Percentiles rank a stretch among this genome's conserved stretches.
phyloP scores from a whole-genome alignment of 2,113 vertebrate species.

The Strigops habroptila region DNA sequence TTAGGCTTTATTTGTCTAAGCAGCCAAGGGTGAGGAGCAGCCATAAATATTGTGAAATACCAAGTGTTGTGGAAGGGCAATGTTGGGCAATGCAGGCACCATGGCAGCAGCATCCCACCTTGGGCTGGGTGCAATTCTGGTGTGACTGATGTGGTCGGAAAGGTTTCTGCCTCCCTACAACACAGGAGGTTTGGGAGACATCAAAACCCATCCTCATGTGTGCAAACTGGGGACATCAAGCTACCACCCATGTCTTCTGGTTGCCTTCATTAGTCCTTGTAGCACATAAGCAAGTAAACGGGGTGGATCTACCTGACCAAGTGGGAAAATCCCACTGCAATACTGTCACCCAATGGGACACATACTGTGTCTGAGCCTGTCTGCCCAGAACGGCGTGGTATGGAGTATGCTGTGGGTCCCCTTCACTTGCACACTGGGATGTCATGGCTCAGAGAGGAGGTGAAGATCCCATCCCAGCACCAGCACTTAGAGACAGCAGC shows the following conservation, averaged over 20 bases:
- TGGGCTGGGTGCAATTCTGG: neutral
- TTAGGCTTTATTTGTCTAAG: constrained; percentile 67
- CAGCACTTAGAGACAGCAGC: neutral
- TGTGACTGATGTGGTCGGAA: rapidly evolving
- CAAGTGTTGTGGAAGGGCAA: neutral
- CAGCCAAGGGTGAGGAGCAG: neutral
- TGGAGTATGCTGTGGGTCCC: rapidly evolving
- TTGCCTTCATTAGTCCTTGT: neutral
- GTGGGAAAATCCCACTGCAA: neutral
- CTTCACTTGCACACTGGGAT: neutral
- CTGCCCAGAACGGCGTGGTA: neutral
- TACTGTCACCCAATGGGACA: neutral
- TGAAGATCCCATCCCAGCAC: neutral
- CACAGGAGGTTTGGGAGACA: neutral
- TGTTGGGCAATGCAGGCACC: rapidly evolving
- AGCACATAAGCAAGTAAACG: neutral
- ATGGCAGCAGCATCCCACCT: neutral
- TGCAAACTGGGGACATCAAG: neutral
- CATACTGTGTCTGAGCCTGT: neutral
- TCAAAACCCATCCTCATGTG: neutral
- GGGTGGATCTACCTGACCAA: neutral
- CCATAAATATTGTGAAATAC: constrained; percentile 51
- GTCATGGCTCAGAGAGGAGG: neutral
- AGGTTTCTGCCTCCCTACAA: neutral
- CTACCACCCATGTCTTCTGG: neutral